Evolutionary conservation across 1,140 invertebrate genomes (phyloP).

Genomic region (Anastrepha ludens): DNA sequence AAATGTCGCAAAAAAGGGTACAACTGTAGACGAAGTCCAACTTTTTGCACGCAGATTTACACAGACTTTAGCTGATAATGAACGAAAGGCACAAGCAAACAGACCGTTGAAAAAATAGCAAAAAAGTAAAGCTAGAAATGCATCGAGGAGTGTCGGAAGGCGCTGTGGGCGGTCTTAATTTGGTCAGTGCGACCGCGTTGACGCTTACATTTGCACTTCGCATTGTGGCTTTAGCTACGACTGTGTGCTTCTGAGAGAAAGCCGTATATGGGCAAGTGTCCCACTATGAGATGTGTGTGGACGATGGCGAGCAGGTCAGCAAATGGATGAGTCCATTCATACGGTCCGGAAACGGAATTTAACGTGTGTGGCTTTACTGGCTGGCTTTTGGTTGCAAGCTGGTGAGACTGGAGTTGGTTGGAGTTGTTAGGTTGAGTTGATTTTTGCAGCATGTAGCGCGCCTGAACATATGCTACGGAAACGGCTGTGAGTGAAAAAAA

Average conservation of each 20-base stretch:
- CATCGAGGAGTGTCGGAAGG: neutral
- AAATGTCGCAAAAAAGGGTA: neutral
- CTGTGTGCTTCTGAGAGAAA: neutral
- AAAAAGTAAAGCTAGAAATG: neutral
- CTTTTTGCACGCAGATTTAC: constrained; percentile 44
- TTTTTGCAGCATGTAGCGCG: neutral
- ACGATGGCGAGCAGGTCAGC: neutral
- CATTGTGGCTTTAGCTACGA: constrained; percentile 14
- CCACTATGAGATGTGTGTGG: neutral
- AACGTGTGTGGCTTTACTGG: constrained; percentile 13
- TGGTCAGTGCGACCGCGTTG: constrained; percentile 50
- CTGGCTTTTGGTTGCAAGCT: neutral
- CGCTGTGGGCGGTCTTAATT: constrained; percentile 51
- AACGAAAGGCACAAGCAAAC: constrained; percentile 20
- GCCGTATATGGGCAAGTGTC: neutral
- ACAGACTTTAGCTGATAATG: constrained; percentile 44
- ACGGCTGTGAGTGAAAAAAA: constrained; percentile 31
- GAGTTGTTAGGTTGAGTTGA: neutral
- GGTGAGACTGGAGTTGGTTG: neutral
- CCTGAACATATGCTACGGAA: constrained; percentile 43
- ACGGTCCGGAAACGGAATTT: constrained; percentile 27
- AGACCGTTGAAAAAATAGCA: neutral
- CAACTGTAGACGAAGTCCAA: constrained; percentile 10
- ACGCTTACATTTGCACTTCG: constrained; percentile 49
- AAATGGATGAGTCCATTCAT: constrained; percentile 10